phyloP scores from a whole-genome alignment of 2,113 vertebrate species.

The Acanthisitta chloris region DNA sequence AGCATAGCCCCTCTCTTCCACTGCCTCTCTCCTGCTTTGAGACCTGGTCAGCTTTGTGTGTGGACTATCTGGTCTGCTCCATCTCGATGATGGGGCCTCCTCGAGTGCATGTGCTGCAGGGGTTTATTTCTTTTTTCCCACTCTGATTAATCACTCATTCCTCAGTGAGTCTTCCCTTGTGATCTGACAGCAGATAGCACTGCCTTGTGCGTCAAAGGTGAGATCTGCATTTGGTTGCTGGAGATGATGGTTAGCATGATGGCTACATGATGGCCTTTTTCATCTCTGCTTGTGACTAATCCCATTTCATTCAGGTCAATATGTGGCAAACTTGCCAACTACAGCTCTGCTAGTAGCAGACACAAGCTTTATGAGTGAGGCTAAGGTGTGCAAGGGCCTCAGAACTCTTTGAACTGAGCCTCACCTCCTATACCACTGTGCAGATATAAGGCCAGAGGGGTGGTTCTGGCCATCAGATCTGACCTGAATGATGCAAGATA shows the following conservation, averaged over 20 bases:
- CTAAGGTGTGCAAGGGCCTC: background rate
- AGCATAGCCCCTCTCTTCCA: background rate
- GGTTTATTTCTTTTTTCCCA: background rate
- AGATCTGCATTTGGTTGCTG: background rate
- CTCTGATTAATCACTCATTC: background rate
- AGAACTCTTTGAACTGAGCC: background rate
- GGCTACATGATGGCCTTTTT: background rate
- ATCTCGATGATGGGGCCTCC: fast-evolving
- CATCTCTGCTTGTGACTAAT: background rate
- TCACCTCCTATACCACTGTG: background rate
- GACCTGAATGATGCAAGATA: background rate
- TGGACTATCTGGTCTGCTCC: background rate
- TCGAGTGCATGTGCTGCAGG: background rate
- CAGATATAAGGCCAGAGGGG: background rate
- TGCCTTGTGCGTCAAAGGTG: background rate
- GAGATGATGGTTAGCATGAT: background rate
- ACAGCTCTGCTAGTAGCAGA: background rate
- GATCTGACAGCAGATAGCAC: background rate
- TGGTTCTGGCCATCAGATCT: background rate
- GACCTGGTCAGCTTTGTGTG: background rate
- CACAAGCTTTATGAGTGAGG: background rate
- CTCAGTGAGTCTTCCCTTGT: background rate
- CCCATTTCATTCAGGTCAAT: background rate
- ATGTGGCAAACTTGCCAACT: background rate
- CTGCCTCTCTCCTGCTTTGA: background rate